A percentile compares a stretch with the other conserved stretches of the same genome.
These are phyloP conservation scores for Phortica magna DNA, from an alignment of 2,888 invertebrate species.

Conservation along the genomic window DNA sequence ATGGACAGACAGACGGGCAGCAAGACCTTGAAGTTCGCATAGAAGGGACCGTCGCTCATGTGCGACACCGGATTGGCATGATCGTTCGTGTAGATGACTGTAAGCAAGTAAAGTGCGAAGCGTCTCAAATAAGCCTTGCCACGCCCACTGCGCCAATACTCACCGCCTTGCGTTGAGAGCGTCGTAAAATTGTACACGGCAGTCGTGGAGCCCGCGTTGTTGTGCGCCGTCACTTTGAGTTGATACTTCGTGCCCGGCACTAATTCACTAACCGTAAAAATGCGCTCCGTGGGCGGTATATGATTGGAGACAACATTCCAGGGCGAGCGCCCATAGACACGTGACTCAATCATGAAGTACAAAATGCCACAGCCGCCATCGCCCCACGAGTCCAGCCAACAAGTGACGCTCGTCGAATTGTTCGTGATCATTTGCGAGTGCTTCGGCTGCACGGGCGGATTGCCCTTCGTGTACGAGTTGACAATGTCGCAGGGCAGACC, in stretches of 20 bases:
- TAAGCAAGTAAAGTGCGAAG: background rate
- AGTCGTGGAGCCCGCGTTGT: slow-evolving; percentile 91
- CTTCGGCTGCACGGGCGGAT: slow-evolving; percentile 88
- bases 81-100: slow-evolving; percentile 81
- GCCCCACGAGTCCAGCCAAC: slow-evolving; percentile 92
- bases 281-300: slow-evolving; percentile 88
- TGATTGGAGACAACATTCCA: slow-evolving; percentile 91
- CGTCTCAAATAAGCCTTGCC: background rate
- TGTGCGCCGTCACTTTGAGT: slow-evolving; percentile 87
- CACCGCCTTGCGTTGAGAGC: slow-evolving; percentile 86
- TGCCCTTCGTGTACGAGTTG: slow-evolving; percentile 89
- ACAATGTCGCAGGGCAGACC: slow-evolving; percentile 93
- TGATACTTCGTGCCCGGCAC: slow-evolving; percentile 86
- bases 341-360: slow-evolving; percentile 90
- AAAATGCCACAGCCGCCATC: slow-evolving; percentile 93
- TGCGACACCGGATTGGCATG: slow-evolving; percentile 84
- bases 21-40: slow-evolving; percentile 82
- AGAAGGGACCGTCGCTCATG: slow-evolving; percentile 83
- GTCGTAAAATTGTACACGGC: slow-evolving; percentile 92
- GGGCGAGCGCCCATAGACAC: slow-evolving; percentile 80
- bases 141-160: slow-evolving; percentile 68
- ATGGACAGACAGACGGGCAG: slow-evolving; percentile 84
- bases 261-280: slow-evolving; percentile 88
- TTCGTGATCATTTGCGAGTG: slow-evolving; percentile 89
- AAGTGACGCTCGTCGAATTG: slow-evolving; percentile 91